Conservation (phyloP, 92 coral and sea anemone species). For the Zoanthus gigantus region DNA sequence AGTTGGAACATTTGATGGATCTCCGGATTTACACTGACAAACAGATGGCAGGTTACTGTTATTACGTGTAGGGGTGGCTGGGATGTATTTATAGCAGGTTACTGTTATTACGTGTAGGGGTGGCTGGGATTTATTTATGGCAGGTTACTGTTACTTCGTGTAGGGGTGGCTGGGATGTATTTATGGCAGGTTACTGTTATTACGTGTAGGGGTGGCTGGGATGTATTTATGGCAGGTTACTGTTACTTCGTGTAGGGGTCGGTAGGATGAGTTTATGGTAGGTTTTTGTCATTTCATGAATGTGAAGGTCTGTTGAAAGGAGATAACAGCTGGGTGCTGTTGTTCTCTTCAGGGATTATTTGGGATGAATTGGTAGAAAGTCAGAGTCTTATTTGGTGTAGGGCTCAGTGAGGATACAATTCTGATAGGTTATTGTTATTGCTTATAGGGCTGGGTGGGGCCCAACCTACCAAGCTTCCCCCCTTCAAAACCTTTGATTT, state of each 20-base stretch:
- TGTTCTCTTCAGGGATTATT: background rate
- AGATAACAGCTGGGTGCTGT: too few species aligned
- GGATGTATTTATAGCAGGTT: constrained; percentile 3
- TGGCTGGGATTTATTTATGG: background rate
- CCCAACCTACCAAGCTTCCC: too few species aligned
- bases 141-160: background rate
- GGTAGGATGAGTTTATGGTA: background rate
- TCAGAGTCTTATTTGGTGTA: too few species aligned
- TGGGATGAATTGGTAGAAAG: too few species aligned
- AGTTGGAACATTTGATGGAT: constrained; percentile 39
- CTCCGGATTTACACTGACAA: constrained; percentile 35
- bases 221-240: background rate
- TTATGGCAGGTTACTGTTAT: background rate
- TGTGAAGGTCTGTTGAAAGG: too few species aligned
- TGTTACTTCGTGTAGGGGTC: background rate
- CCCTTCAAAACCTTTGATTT: too few species aligned
- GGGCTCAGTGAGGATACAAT: too few species aligned
- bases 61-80: background rate
- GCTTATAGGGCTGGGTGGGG: too few species aligned
- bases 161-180: background rate
- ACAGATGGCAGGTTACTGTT: constrained; percentile 18
- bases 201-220: background rate
- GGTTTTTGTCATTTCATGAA: background rate
- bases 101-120: background rate
- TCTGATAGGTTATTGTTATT: too few species aligned